These are phyloP conservation scores for Phoxinus phoxinus DNA, from an alignment of 2,113 vertebrate species.

Conservation along the genomic window DNA sequence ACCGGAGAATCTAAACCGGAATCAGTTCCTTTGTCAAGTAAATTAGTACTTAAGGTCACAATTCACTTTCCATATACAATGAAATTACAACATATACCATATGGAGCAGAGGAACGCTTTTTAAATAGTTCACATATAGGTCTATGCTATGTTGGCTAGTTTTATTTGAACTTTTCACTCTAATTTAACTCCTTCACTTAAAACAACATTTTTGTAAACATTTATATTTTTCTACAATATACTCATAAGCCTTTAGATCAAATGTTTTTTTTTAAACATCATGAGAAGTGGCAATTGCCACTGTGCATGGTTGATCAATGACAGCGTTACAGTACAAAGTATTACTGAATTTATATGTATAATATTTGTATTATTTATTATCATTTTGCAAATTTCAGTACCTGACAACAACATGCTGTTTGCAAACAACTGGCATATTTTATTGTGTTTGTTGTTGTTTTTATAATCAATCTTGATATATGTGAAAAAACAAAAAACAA, in stretches of 20 bases:
- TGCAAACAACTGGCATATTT: too few relatives aligned
- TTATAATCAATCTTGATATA: too few relatives aligned
- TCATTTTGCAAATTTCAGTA: too few relatives aligned
- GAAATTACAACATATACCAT: neutral
- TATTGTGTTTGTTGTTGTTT: too few relatives aligned
- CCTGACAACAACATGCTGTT: too few relatives aligned
- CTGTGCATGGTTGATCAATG: neutral
- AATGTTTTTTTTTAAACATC: neutral
- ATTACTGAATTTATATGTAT: neutral
- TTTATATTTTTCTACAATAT: neutral
- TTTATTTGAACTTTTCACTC: neutral
- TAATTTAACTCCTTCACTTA: neutral
- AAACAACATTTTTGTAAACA: too few relatives aligned
- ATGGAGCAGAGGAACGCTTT: conserved; percentile 7
- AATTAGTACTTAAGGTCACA: neutral
- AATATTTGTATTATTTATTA: neutral
- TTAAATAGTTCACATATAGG: neutral
- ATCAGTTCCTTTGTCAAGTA: neutral
- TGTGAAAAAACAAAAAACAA: too few relatives aligned
- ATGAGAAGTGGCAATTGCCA: neutral
- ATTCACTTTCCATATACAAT: neutral
- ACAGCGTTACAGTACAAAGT: neutral
- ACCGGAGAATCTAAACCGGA: neutral
- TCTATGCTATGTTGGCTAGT: neutral
- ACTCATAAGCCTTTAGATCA: neutral